A percentile compares a stretch with the other conserved stretches of the same genome.
phyloP scores from a whole-genome alignment of 2,888 invertebrate species.

The Epinotia ramella region DNA sequence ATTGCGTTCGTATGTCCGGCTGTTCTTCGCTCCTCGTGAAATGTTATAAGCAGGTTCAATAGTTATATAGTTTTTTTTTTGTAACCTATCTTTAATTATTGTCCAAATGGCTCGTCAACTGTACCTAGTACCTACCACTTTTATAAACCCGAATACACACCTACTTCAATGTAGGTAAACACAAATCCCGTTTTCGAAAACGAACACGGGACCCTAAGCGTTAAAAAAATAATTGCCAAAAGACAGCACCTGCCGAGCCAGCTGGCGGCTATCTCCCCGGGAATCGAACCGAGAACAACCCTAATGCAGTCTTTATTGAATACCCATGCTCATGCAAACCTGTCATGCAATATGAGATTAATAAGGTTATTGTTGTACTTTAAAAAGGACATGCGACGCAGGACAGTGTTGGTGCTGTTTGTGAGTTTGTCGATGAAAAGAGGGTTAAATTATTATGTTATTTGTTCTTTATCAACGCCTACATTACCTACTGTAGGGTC shows the following conservation, averaged over 20 bases:
- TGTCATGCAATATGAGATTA: slow-evolving; percentile 49
- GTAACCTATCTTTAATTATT: too few relatives aligned
- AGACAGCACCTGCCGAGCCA: slow-evolving; percentile 55
- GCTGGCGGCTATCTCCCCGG: slow-evolving; percentile 74
- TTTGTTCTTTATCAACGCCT: not conserved
- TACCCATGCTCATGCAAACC: slow-evolving; percentile 48
- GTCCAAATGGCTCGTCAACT: too few relatives aligned
- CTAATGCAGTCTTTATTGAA: slow-evolving; percentile 55
- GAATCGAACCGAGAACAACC: slow-evolving; percentile 64
- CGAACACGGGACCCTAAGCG: slow-evolving; percentile 19
- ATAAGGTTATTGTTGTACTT: slow-evolving; percentile 27
- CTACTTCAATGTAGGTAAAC: slow-evolving; percentile 5
- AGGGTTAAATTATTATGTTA: not conserved
- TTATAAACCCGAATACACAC: not conserved
- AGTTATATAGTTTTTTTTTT: too few relatives aligned
- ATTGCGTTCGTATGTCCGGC: too few relatives aligned
- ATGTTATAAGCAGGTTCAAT: too few relatives aligned
- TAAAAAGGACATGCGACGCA: not conserved
- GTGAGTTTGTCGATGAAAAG: not conserved
- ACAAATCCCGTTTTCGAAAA: slow-evolving; percentile 24
- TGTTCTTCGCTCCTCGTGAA: too few relatives aligned
- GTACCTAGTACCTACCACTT: too few relatives aligned
- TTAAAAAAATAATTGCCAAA: slow-evolving; percentile 45
- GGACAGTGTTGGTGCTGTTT: not conserved
- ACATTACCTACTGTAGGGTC: not conserved